These are phyloP conservation scores for Chaenocephalus aceratus DNA, from an alignment of 2,113 vertebrate genomes.

Conservation along the genomic window DNA sequence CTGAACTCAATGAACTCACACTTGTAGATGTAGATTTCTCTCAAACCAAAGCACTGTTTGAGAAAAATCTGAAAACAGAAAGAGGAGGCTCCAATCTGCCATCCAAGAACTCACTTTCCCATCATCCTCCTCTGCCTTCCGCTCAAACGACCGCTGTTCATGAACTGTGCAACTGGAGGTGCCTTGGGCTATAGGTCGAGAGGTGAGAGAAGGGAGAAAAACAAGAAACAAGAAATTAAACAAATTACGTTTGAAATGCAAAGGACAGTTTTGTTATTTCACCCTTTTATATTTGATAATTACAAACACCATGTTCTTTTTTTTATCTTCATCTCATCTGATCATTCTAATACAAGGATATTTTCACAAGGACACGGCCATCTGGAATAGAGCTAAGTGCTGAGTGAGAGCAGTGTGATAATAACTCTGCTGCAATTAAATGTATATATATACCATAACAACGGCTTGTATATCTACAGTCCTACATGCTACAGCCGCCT, in stretches of 20 bases:
- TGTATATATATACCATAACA: no score
- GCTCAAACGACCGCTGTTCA: slow-evolving; percentile 88
- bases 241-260: not conserved
- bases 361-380: no score
- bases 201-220: slow-evolving; percentile 1
- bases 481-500: no score
- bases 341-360: no score
- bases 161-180: slow-evolving; percentile 79
- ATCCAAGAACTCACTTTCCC: slow-evolving; percentile 87
- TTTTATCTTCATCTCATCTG: no score
- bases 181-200: slow-evolving; percentile 73
- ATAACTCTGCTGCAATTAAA: no score
- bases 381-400: no score
- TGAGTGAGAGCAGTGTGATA: no score
- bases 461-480: no score
- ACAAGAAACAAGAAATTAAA: not conserved
- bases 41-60: slow-evolving; percentile 32
- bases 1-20: slow-evolving; percentile 24
- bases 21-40: slow-evolving; percentile 3
- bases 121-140: slow-evolving; percentile 90
- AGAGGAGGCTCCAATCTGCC: slow-evolving; percentile 10
- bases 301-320: not conserved
- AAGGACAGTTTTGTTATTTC: not conserved
- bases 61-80: slow-evolving; percentile 26
- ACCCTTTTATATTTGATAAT: not conserved